These are phyloP conservation scores for Istiophorus platypterus DNA, from an alignment of 2,113 vertebrate species.

Conservation along the genomic window DNA sequence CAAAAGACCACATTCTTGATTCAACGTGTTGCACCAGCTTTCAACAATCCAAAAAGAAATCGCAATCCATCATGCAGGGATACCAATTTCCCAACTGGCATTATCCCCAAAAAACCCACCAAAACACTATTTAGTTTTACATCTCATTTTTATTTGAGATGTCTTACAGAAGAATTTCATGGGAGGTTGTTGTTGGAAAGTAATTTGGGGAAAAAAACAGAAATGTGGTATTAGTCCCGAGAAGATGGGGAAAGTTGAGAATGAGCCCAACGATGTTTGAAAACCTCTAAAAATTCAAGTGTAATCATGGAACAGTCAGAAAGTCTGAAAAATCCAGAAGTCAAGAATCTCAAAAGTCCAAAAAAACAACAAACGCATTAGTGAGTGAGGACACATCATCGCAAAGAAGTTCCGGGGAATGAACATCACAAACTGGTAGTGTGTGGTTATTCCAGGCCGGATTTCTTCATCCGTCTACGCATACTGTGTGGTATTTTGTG, in stretches of 20 bases:
- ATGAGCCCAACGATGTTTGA: neutral
- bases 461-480: conserved; percentile 6
- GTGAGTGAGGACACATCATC: neutral
- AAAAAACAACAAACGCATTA: neutral
- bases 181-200: too few species aligned
- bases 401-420: neutral
- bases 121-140: neutral
- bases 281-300: neutral
- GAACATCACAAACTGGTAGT: neutral
- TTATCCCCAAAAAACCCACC: neutral
- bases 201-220: neutral
- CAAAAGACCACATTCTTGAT: neutral
- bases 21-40: neutral
- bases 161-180: too few species aligned
- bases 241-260: neutral
- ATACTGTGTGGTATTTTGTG: conserved; percentile 47
- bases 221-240: neutral
- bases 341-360: neutral
- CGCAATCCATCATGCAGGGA: neutral
- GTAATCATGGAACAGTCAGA: neutral
- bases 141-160: too few species aligned
- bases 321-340: neutral
- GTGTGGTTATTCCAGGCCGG: conserved; percentile 5
- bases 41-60: neutral
- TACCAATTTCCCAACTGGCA: neutral